These are phyloP conservation scores for Tupaia tana DNA, from an alignment of 2,113 vertebrate genomes.

Conservation along the genomic window DNA sequence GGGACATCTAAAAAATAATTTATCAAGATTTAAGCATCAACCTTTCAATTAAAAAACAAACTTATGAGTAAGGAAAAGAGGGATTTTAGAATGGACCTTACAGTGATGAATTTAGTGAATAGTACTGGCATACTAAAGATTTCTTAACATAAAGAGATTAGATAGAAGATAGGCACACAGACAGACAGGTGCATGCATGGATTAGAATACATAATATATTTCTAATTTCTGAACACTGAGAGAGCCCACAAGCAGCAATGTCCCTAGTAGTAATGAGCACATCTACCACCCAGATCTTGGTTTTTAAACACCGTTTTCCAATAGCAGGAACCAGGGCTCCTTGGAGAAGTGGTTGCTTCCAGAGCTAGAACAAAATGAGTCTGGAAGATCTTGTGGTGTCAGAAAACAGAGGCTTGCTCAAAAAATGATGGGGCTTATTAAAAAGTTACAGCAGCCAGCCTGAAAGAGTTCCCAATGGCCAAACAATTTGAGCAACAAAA, in stretches of 20 bases:
- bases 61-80: not conserved
- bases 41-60: not conserved
- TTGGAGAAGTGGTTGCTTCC: not conserved
- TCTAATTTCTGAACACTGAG: constrained; percentile 3
- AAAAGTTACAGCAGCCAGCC: not conserved
- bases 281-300: not conserved
- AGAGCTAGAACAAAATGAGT: not conserved
- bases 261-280: not conserved
- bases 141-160: not conserved
- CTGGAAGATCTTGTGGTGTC: not conserved
- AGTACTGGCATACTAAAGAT: not conserved
- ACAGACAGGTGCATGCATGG: not conserved
- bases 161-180: not conserved
- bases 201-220: not conserved
- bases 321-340: not conserved
- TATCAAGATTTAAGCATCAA: not conserved
- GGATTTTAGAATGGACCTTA: not conserved
- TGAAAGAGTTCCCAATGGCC: not conserved
- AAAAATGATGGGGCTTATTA: not conserved
- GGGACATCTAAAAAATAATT: not conserved
- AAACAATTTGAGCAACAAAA: not conserved
- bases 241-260: not conserved
- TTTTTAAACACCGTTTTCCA: constrained; percentile 48
- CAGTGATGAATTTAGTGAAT: not conserved
- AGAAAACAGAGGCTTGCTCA: not conserved